Evolutionary conservation across 2,888 invertebrate genomes (phyloP), one percentile per base, ranked within the genome.

Genomic region (Helleia helle): DNA sequence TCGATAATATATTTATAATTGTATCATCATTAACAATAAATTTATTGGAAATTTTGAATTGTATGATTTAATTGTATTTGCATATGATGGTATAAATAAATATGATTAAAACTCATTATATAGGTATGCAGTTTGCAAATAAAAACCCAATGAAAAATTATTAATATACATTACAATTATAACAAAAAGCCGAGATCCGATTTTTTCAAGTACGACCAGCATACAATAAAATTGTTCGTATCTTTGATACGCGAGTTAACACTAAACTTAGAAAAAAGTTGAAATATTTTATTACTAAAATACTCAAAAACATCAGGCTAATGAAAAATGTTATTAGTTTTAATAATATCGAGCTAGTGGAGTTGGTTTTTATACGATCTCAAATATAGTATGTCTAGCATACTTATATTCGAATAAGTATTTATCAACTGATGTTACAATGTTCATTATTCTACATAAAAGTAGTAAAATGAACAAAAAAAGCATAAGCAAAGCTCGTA

Each of bases 141-240:
- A 52, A 57, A 67, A 65, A 64, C 62, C 76, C 77, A 77, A 79
- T 76, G 75, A 77, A 79, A 77, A 77, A 65, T 62, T 31, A 43
- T 40, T 36, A 43, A 30, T 46, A 56, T 55, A 50, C 50, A 48
- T 53, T 45, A 51, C 48, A 49, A 50, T 50, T 54, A 22, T 11
- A 22, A 11, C 9, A 18, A 22, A 11, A 3, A 42, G 13, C 9
- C 5, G 13, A n/a, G n/a, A n/a, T n/a, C n/a, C n/a, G n/a, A n/a
- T n/a, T 4, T 17, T 34, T 40, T 25, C 7, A 13, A 34, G 34
- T 34, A 34, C 34, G 34, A 11, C 34, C 34, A 18, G 34, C 34
- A 34, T 34, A 34, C 34, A 34, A 22, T 8, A 5, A 3, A 9
- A 26, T 4, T 26, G n/a, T 26, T 7, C 13, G n/a, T 17, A 31